Evolutionary conservation across 2,113 vertebrate species (phyloP).

Genomic region (Erinaceus europaeus): DNA sequence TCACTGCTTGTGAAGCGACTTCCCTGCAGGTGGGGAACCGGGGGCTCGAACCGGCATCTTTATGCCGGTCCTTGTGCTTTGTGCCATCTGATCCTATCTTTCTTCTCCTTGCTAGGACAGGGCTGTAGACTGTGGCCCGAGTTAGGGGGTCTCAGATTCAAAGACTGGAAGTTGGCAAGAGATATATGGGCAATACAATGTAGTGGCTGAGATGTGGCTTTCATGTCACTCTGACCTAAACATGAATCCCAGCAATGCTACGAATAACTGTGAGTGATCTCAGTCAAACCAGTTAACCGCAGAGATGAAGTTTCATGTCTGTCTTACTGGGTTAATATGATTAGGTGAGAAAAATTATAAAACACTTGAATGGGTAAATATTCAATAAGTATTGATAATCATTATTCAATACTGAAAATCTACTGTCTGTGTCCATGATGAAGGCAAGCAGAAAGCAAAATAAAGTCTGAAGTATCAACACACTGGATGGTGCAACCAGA

Average conservation of each 20-base stretch:
- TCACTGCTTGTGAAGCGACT: too few relatives aligned
- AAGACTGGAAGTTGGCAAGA: constrained; percentile 32
- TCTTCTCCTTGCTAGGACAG: background rate
- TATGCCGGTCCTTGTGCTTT: too few relatives aligned
- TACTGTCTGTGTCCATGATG: constrained; percentile 25
- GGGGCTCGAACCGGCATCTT: too few relatives aligned
- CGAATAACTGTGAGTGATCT: background rate
- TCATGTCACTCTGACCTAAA: background rate
- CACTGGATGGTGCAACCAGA: background rate
- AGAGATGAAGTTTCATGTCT: constrained; percentile 23
- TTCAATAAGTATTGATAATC: background rate
- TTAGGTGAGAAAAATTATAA: constrained; percentile 33
- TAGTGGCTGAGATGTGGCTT: background rate
- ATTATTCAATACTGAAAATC: constrained; percentile 19
- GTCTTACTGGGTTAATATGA: background rate
- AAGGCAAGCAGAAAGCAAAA: constrained; percentile 38
- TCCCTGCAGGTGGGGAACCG: too few relatives aligned
- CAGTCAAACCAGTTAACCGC: constrained; percentile 31
- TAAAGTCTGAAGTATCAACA: constrained; percentile 12
- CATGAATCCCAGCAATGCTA: constrained; percentile 1
- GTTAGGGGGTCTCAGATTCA: background rate
- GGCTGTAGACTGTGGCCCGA: background rate
- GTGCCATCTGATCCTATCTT: constrained; percentile 3
- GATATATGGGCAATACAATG: background rate
- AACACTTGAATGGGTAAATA: constrained; percentile 23